A percentile compares a stretch with the other conserved stretches of the same genome.
These are phyloP conservation scores for Phyllotreta cruciferae DNA, from an alignment of 2,888 invertebrate genomes.

Conservation along the genomic window DNA sequence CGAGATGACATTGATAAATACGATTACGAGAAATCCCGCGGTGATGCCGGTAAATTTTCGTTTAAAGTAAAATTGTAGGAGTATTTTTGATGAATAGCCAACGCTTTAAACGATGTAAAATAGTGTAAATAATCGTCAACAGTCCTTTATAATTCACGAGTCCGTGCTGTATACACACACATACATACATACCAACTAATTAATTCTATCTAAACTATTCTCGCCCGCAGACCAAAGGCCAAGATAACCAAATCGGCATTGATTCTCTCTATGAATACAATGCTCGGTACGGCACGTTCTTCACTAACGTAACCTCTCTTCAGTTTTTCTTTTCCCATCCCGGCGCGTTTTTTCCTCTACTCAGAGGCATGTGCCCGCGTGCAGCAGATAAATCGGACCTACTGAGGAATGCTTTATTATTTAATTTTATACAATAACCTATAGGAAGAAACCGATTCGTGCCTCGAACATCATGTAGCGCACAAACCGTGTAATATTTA, in stretches of 20 bases:
- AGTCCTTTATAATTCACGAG: too few species aligned
- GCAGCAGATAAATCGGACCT: conserved; percentile 2
- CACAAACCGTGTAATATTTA: too few species aligned
- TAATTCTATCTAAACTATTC: conserved; percentile 20
- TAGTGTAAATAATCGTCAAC: too few species aligned
- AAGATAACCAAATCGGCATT: conserved; percentile 23
- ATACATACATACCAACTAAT: conserved; percentile 15
- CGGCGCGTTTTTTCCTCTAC: not conserved
- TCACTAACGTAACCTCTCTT: conserved; percentile 17
- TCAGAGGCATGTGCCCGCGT: conserved; percentile 9
- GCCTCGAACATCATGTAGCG: too few species aligned
- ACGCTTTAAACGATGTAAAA: not conserved
- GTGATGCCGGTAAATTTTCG: too few species aligned
- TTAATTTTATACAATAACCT: conserved; percentile 5
- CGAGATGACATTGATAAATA: too few species aligned
- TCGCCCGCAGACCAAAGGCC: conserved; percentile 21
- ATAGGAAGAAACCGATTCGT: not conserved
- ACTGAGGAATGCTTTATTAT: conserved; percentile 9
- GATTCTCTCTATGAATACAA: conserved; percentile 24
- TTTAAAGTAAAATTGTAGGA: too few species aligned
- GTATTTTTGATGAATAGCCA: too few species aligned
- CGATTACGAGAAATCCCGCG: too few species aligned
- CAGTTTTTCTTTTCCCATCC: conserved; percentile 2
- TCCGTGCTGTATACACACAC: too few species aligned
- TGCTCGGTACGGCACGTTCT: conserved; percentile 24